Percentiles rank a stretch among this genome's conserved stretches.
These are phyloP conservation scores for Dicyrtoma fusca DNA, from an alignment of 2,888 invertebrate species.

Conservation along the genomic window DNA sequence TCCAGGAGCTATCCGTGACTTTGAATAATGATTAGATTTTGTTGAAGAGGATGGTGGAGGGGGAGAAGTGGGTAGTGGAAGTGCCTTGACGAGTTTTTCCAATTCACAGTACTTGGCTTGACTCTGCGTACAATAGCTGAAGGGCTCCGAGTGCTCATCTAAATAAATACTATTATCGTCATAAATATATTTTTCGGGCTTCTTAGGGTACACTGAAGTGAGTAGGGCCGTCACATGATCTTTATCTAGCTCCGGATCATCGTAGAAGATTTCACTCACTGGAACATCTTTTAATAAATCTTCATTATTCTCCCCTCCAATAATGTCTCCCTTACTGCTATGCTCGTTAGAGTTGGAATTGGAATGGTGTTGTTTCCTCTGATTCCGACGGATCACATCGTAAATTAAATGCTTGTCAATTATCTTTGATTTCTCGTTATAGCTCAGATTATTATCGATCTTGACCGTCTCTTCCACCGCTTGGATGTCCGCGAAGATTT, in stretches of 20 bases:
- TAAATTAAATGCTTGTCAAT: conserved; percentile 54
- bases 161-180: conserved; percentile 53
- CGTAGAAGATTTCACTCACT: conserved; percentile 42
- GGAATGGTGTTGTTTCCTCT: conserved; percentile 9
- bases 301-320: conserved; percentile 19
- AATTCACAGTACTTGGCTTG: conserved; percentile 52
- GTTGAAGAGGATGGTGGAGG: conserved; percentile 28
- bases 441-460: conserved; percentile 44
- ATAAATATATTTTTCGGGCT: conserved; percentile 53
- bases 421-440: conserved; percentile 50
- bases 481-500: conserved; percentile 53
- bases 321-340: no score
- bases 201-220: conserved; percentile 51
- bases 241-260: conserved; percentile 49
- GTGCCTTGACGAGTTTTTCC: conserved; percentile 43
- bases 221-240: conserved; percentile 51
- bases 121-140: conserved; percentile 48
- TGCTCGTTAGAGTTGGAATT: conserved; percentile 20
- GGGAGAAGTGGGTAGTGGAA: conserved; percentile 31
- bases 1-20: conserved; percentile 28
- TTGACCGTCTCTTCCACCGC: conserved; percentile 39
- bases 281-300: conserved; percentile 33
- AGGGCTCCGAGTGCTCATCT: conserved; percentile 53
- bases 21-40: conserved; percentile 36
- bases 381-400: conserved; percentile 44